phyloP scores from a whole-genome alignment of 2,888 invertebrate genomes.

The Metalampra italica region DNA sequence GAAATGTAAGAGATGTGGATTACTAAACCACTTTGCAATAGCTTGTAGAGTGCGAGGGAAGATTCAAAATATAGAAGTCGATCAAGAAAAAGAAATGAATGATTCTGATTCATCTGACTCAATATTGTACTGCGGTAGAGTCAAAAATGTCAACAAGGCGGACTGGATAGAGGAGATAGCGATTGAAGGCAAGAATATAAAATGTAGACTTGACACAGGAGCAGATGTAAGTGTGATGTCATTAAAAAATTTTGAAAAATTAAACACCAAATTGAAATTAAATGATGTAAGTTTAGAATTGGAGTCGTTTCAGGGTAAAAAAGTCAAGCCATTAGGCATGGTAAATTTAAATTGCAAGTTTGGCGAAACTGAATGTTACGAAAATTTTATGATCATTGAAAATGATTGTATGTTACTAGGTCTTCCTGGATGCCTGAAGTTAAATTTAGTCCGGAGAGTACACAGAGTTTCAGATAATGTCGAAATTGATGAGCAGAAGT shows the following conservation, averaged over 20 bases:
- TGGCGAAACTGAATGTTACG: constrained; percentile 7
- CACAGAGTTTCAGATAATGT: background rate
- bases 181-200: background rate
- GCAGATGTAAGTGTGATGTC: constrained; percentile 16
- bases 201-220: constrained; percentile 13
- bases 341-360: constrained; percentile 5
- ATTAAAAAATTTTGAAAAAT: background rate
- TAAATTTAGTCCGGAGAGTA: constrained; percentile 3
- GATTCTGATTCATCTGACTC: too few relatives aligned
- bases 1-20: background rate
- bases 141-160: too few relatives aligned
- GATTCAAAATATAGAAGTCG: too few relatives aligned
- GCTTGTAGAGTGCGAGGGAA: background rate
- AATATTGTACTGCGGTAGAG: too few relatives aligned
- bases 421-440: constrained; percentile 8
- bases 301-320: background rate
- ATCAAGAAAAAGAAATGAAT: too few relatives aligned
- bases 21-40: background rate
- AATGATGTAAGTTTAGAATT: background rate
- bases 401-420: constrained; percentile 10
- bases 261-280: background rate
- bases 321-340: background rate
- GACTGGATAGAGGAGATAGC: background rate
- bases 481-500: background rate
- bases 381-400: constrained; percentile 12